Evolutionary conservation across 2,888 invertebrate genomes (phyloP).

Genomic region (Cryptophagus acutangulus): DNA sequence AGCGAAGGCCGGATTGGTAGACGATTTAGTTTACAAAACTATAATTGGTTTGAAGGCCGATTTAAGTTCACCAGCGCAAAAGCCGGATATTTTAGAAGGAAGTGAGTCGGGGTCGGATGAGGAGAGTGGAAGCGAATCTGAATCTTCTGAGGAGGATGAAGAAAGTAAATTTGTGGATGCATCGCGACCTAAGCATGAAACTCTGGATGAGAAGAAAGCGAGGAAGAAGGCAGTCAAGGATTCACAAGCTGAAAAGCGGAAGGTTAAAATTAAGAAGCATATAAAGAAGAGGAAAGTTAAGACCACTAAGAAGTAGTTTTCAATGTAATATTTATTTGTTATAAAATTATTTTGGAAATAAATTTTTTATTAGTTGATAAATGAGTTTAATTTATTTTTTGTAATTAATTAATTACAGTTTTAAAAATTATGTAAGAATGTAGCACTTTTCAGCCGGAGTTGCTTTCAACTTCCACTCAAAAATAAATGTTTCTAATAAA

Average conservation of each 20-base stretch:
- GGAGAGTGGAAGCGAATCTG: slow-evolving; percentile 38
- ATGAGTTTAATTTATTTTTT: slow-evolving; percentile 3
- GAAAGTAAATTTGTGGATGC: slow-evolving; percentile 57
- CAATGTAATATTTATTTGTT: slow-evolving; percentile 1
- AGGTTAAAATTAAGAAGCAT: slow-evolving; percentile 88
- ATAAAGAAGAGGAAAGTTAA: slow-evolving; percentile 86
- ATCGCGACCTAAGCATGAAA: slow-evolving; percentile 73
- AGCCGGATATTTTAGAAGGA: slow-evolving; percentile 58
- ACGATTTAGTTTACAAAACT: slow-evolving; percentile 78
- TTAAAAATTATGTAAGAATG: no score
- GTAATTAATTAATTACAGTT: not conserved
- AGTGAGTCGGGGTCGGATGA: slow-evolving; percentile 23
- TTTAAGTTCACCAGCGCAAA: slow-evolving; percentile 65
- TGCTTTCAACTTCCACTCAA: no score
- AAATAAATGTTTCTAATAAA: no score
- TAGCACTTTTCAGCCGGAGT: no score
- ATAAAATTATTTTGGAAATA: slow-evolving; percentile 3
- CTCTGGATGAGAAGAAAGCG: slow-evolving; percentile 71
- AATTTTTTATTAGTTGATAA: not conserved
- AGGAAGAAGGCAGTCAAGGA: slow-evolving; percentile 87
- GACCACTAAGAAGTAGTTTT: slow-evolving; percentile 45
- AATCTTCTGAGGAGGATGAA: slow-evolving; percentile 35
- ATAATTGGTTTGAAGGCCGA: slow-evolving; percentile 79
- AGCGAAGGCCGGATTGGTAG: slow-evolving; percentile 67
- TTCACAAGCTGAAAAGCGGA: slow-evolving; percentile 81